Percentiles rank a stretch among this genome's conserved stretches.
These are phyloP conservation scores for Exephanes ischioxanthus DNA, from an alignment of 2,888 invertebrate species.

Conservation along the genomic window DNA sequence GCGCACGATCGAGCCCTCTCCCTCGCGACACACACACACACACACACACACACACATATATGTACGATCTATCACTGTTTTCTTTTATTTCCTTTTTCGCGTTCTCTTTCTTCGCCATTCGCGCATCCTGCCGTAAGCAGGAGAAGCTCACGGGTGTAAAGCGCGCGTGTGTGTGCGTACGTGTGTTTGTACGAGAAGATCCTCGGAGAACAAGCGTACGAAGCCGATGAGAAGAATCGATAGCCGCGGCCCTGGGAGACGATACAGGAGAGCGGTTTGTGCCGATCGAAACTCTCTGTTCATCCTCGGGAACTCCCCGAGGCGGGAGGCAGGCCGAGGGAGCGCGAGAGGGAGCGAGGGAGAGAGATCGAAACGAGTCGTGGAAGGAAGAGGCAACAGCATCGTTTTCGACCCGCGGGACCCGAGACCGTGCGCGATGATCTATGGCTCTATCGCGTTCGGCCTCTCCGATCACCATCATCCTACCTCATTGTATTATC, in stretches of 20 bases:
- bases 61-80: slow-evolving; percentile 32
- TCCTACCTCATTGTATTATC: slow-evolving; percentile 72
- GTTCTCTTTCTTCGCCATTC: slow-evolving; percentile 13
- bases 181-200: neutral
- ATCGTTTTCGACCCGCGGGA: slow-evolving; percentile 66
- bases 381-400: slow-evolving; percentile 29
- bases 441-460: slow-evolving; percentile 83
- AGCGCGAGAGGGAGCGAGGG: neutral
- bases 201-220: slow-evolving; percentile 15
- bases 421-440: slow-evolving; percentile 76
- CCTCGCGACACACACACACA: slow-evolving; percentile 30
- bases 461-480: slow-evolving; percentile 81
- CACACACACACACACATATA: neutral
- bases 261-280: slow-evolving; percentile 10
- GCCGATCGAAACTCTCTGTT: slow-evolving; percentile 54
- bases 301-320: slow-evolving; percentile 58
- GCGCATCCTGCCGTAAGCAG: neutral
- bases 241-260: slow-evolving; percentile 64
- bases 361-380: slow-evolving; percentile 22
- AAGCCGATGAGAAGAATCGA: slow-evolving; percentile 59
- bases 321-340: slow-evolving; percentile 45
- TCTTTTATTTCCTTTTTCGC: neutral
- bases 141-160: neutral
- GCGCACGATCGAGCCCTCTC: slow-evolving; percentile 57
- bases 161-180: too few relatives aligned